Evolutionary conservation across 35 echinoderm and acorn worm species (phyloP), one percentile per base, ranked within the genome.

Genomic region (Apostichopus japonicus): DNA sequence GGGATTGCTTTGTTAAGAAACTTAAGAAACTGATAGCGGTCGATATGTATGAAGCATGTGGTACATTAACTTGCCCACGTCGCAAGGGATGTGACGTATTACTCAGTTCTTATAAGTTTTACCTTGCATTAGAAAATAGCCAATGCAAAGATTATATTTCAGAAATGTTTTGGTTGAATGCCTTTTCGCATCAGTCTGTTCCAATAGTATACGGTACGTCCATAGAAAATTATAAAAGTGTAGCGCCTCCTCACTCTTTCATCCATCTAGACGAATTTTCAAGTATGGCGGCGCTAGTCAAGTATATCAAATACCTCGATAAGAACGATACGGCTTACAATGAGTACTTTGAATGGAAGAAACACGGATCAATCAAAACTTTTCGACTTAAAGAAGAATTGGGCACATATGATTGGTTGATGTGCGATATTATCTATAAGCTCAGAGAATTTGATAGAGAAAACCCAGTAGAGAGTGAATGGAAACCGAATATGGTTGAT

Each of bases 141-240:
- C 90, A 95, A 24, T 95, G 94, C 57, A 54, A 51, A 19, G 94
- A 95, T 53, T 95, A 95, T 82, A 92, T 95, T 15, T 92, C 94
- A 14, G 90, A 95, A 79, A 92, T 92, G 90, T 92, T 95, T 19
- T 95, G 94, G 94, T 25, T 19, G 7, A 95, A 92, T 71, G 83
- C 65, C n/a, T 95, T 95, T 44, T 16, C 90, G 56, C 77, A 86
- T 7, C 77, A 91, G 15, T 10, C 81, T 56, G 90, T 95, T 65
- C 94, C 94, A 9, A 95, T 95, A 24, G 94, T 92, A 16, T 95
- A 79, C 72, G 94, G 94, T 22, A 82, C 94, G 11, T 13, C 51
- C 5, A 86, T 70, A 23, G 84, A 79, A 55, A 90, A 95, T 24
- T 95, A 95, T 33, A 54, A 77, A 17, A 92, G 82, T 5, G 56